These are phyloP conservation scores for Coregonus ussuriensis DNA, from an alignment of 2,797 vertebrate genomes.

Conservation along the genomic window DNA sequence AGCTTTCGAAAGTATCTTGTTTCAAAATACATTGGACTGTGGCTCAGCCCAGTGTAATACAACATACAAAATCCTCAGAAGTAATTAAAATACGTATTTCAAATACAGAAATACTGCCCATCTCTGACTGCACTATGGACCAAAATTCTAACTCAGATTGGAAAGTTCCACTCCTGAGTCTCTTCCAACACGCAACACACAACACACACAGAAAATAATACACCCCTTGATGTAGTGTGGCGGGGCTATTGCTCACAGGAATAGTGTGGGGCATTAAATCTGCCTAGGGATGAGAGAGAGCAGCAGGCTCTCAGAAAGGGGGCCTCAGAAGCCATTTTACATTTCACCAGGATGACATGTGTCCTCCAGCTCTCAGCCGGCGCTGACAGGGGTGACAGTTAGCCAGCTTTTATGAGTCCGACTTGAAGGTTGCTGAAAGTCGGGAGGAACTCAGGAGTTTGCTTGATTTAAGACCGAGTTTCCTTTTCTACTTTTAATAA, in stretches of 20 bases:
- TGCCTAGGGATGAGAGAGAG: conserved; percentile 65
- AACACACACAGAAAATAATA: conserved; percentile 30
- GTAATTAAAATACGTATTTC: too few relatives aligned
- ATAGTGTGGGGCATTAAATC: conserved; percentile 65
- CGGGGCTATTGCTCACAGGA: conserved; percentile 58
- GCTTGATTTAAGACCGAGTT: conserved; percentile 29
- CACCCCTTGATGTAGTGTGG: conserved; percentile 49
- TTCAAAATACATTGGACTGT: too few relatives aligned
- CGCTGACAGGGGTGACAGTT: conserved; percentile 69
- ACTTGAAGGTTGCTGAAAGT: conserved; percentile 65
- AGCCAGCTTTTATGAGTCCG: conserved; percentile 61
- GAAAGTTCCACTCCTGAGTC: too few relatives aligned
- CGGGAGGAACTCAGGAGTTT: conserved; percentile 23
- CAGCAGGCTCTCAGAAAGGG: conserved; percentile 69
- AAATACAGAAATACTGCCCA: too few relatives aligned
- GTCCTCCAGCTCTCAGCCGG: conserved; percentile 58
- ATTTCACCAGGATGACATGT: conserved; percentile 70
- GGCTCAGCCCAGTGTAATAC: too few relatives aligned
- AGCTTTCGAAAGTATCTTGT: too few relatives aligned
- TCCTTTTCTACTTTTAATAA: conserved; percentile 21
- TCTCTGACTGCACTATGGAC: too few relatives aligned
- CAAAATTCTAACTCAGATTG: too few relatives aligned
- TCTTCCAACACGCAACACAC: conserved; percentile 12
- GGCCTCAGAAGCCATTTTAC: conserved; percentile 71
- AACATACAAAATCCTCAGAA: too few relatives aligned